These are phyloP conservation scores for Trichogramma dendrolimi DNA, from an alignment of 2,888 invertebrate genomes.

Conservation along the genomic window DNA sequence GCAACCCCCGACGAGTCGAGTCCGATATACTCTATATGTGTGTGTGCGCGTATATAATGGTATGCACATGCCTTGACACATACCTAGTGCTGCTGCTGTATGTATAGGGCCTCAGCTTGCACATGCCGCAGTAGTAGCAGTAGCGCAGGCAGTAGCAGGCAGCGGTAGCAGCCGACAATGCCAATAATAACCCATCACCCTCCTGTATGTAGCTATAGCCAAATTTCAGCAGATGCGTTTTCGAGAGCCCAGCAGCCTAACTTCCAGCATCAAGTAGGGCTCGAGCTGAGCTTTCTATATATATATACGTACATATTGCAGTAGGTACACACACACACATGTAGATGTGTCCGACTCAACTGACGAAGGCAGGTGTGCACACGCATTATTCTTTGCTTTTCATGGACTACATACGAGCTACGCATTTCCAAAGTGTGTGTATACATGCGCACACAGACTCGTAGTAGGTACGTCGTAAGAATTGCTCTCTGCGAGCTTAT, in stretches of 20 bases:
- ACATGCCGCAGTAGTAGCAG: too few species aligned
- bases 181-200: slow-evolving; percentile 50
- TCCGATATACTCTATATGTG: slow-evolving; percentile 28
- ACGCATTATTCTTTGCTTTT: neutral
- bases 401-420: too few species aligned
- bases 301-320: neutral
- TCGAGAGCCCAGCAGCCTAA: slow-evolving; percentile 12
- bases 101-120: too few species aligned
- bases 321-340: neutral
- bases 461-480: too few species aligned
- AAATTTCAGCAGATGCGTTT: slow-evolving; percentile 50
- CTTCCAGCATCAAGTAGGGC: slow-evolving; percentile 22
- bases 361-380: slow-evolving; percentile 48
- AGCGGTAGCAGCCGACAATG: slow-evolving; percentile 36
- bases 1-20: too few species aligned
- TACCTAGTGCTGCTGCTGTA: neutral
- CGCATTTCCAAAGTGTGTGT: too few species aligned
- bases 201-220: slow-evolving; percentile 40
- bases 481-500: too few species aligned
- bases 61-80: slow-evolving; percentile 18
- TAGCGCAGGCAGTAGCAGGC: too few species aligned
- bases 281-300: slow-evolving; percentile 5
- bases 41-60: neutral
- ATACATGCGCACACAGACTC: too few species aligned
- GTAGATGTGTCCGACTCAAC: slow-evolving; percentile 38